Conservation (phyloP, 1,140 invertebrate genomes). For the Calliphora vicina region DNA sequence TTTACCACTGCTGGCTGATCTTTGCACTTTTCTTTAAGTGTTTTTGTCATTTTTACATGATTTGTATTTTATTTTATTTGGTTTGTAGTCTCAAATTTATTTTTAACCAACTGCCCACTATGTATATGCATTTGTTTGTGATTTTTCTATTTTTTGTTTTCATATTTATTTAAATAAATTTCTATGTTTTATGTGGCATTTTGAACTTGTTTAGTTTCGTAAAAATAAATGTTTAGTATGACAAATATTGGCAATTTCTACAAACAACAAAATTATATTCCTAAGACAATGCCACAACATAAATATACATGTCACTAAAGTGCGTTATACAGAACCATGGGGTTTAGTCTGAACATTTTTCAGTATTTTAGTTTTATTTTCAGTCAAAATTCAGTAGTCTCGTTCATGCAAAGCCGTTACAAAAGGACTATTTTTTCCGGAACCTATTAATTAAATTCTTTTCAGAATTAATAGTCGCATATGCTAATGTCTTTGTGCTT, state of each 20-base stretch:
- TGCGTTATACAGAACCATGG: no score
- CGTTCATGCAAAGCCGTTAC: no score
- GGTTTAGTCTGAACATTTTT: no score
- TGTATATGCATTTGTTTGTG: no score
- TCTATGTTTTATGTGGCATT: slow-evolving; percentile 5
- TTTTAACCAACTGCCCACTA: not conserved
- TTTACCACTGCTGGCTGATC: no score
- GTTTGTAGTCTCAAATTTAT: not conserved
- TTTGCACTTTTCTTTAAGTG: slow-evolving; percentile 8
- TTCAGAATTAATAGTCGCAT: no score
- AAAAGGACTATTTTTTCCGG: no score
- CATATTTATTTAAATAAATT: slow-evolving; percentile 1
- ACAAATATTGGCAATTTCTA: not conserved
- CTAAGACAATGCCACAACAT: not conserved
- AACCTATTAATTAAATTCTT: no score
- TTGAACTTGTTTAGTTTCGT: not conserved
- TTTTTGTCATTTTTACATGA: slow-evolving; percentile 14
- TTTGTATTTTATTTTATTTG: not conserved
- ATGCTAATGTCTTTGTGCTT: no score
- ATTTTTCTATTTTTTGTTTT: no score
- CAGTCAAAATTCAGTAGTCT: no score
- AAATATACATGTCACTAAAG: not conserved
- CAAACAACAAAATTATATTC: not conserved
- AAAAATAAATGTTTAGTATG: not conserved
- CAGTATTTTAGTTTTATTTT: no score